Evolutionary conservation across 2,888 invertebrate species (phyloP), one percentile per base, ranked within the genome.

Genomic region (Hydriomena furcata): DNA sequence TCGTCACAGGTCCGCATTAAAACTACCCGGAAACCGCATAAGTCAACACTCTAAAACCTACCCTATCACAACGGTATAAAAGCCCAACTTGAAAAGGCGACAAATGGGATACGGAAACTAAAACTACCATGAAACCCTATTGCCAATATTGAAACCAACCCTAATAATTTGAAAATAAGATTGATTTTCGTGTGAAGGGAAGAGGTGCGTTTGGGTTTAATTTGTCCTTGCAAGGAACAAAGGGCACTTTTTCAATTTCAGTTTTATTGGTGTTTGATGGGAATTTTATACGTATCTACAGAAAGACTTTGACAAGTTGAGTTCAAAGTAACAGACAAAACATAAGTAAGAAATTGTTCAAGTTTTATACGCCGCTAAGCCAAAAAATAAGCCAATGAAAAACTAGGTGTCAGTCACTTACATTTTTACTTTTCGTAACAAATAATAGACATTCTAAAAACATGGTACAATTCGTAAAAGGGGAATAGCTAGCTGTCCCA

Each of bases 1-100:
- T 52, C 54, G 56, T 59, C 54, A 56, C 30, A 23, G 49, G 40
- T 47, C 47, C 47, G 40, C 42, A 52, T 53, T 51, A 52, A 56
- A 52, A 52, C 47, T 44, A 55, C 10, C 38, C 38, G 31, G 20
- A 46, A 46, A 28, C 32, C 28, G 20, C 8, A 43, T 0, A 17
- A 8, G 24, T 12, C 6, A 10, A 5, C 7, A 37, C 10, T 20
- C 7, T 12, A 52, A 45, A 34, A 28, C n/a, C 25, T 28, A 25
- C 28, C 13, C 27, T 56, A 50, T 8, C 1, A 5, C 17, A 6
- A 13, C 1, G 27, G 2, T 1, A 49, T 34, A 56, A 1, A 23
- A 34, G 10, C 5, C 5, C 40, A 31, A 35, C 7, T 51, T 25
- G n/a, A 20, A 7, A 8, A 35, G 7, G 6, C 8, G n/a, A n/a